Percentiles rank a stretch among this genome's conserved stretches.
Conservation (phyloP, 2,113 vertebrate species). For the Gallinago paraguaiae region DNA sequence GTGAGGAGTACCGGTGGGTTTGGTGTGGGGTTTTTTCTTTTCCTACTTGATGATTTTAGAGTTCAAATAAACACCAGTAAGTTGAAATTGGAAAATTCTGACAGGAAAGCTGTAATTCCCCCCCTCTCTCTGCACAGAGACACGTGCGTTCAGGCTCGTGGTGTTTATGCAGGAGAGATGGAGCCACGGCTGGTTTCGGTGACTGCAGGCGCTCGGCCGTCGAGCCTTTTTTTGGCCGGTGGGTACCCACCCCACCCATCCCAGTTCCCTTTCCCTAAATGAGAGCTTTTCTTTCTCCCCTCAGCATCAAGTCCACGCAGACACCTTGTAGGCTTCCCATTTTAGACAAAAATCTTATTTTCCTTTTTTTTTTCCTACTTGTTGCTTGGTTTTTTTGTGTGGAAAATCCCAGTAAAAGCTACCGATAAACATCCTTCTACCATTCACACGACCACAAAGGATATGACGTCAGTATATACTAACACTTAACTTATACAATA, state of each 20-base stretch:
- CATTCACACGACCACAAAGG: neutral
- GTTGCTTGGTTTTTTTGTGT: neutral
- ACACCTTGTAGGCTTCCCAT: neutral
- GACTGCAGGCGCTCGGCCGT: neutral
- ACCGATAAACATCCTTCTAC: neutral
- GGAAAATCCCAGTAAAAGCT: slow-evolving; percentile 1
- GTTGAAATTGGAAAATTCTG: slow-evolving; percentile 33
- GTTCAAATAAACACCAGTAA: slow-evolving; percentile 49
- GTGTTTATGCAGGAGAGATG: slow-evolving; percentile 7
- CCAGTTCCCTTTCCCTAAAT: neutral
- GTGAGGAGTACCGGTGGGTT: neutral
- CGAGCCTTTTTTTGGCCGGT: neutral
- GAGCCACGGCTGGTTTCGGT: neutral
- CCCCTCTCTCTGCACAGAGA: neutral
- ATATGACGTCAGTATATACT: neutral
- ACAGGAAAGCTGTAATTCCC: neutral
- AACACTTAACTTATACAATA: no score
- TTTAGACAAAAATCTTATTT: neutral
- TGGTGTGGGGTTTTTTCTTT: neutral
- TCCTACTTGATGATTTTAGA: slow-evolving; percentile 41
- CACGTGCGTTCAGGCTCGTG: neutral
- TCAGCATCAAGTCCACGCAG: accelerated
- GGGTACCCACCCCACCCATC: neutral
- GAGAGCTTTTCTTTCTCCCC: neutral
- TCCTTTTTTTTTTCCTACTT: neutral